Evolutionary conservation across 2,113 vertebrate species (phyloP), one percentile per base, ranked within the genome.

Genomic region (Pyxicephalus adspersus): DNA sequence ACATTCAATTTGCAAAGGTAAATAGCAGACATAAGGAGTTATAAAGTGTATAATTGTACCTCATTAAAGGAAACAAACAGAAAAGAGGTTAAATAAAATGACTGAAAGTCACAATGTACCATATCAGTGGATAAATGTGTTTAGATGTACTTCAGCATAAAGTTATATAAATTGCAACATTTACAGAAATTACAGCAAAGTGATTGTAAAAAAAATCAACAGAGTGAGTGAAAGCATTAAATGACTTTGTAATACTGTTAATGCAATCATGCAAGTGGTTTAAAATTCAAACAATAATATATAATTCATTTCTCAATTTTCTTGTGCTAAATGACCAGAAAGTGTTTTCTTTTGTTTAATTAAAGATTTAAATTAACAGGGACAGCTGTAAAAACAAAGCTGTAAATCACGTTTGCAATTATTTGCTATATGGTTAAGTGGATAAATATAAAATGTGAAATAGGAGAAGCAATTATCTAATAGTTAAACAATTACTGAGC

Each of bases 321-420:
- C 31, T 1, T 20, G 26, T 81, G 80, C 11, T 79, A 58, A 84
- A 74, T 87, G n/a, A 83, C 55, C 26, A 84, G 20, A 50, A 84
- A 86, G 83, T 31, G 81, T 80, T 60, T 85, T 71, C 19, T 16
- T 25, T 34, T 74, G 31, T 54, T 87, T 85, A 85, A 86, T 84
- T 57, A 79, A 87, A 84, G 65, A 83, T 1, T 64, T 23, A 38
- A 85, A 85, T 83, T 76, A 86, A 63, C 83, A 17, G 3, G 29
- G 75, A 86, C 73, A 84, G 75, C 38, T 82, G 13, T 83, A 82
- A 78, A 85, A 85, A 77, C 2, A 80, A 5, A 45, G 3, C 75
- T 85, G 66, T 87, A 89, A 89, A 90, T 89, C 85, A 84, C n/a
- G 57, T 60, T 64, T 81, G 50, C 34, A 89, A 83, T 87, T 89